A percentile compares a stretch with the other conserved stretches of the same genome.
Evolutionary conservation across 2,888 invertebrate genomes (phyloP).

Genomic region (Polyommatus iphigenia): DNA sequence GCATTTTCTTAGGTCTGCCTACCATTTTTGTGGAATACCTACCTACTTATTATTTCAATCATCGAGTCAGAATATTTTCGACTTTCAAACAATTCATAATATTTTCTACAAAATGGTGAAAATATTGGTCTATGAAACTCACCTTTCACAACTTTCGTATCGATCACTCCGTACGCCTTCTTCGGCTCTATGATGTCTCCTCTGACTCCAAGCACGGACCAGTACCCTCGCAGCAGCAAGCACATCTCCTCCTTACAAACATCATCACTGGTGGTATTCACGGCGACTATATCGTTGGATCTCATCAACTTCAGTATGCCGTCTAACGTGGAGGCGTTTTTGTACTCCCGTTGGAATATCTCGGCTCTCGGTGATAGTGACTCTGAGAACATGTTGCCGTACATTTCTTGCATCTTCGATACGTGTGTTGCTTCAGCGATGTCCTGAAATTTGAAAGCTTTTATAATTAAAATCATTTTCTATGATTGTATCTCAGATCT

Average conservation of each 20-base stretch:
- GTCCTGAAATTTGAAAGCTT: conserved; percentile 54
- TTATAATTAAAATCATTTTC: too few species aligned
- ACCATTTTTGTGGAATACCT: too few species aligned
- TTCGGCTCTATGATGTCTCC: conserved; percentile 60
- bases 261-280: conserved; percentile 51
- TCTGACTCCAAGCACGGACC: conserved; percentile 62
- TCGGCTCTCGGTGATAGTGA: conserved; percentile 62
- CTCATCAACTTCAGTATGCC: conserved; percentile 67
- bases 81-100: too few species aligned
- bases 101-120: too few species aligned
- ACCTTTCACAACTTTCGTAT: conserved; percentile 77
- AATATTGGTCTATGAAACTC: conserved; percentile 44
- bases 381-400: conserved; percentile 64
- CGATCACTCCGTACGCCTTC: conserved; percentile 76
- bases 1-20: too few species aligned
- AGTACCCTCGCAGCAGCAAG: conserved; percentile 59
- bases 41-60: too few species aligned
- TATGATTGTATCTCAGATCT: too few species aligned
- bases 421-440: conserved; percentile 61
- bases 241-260: conserved; percentile 50
- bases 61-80: too few species aligned
- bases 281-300: conserved; percentile 63
- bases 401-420: conserved; percentile 58
- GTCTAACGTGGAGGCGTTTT: conserved; percentile 64
- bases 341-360: conserved; percentile 59